Evolutionary conservation across 2,888 invertebrate species (phyloP), one percentile per base, ranked within the genome.

Genomic region (Andrena praecox): DNA sequence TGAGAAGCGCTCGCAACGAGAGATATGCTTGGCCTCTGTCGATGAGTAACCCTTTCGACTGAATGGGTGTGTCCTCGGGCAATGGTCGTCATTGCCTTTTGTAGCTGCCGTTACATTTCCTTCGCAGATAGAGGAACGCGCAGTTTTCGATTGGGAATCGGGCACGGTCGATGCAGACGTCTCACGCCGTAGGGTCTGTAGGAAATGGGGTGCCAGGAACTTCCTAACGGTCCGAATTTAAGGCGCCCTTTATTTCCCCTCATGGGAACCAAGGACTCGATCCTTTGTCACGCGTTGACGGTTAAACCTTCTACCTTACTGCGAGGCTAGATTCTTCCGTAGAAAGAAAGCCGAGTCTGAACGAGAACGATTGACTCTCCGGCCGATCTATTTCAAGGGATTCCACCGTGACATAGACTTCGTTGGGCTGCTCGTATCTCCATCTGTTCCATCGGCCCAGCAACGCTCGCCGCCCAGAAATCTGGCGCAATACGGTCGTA

Each of bases 21-120:
- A 79, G 62, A 73, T 5, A 48, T 27, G 42, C 70, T 76, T 71
- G 56, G 73, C 73, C 67, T 82, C 73, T 71, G 75, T 72, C 85
- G 85, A 86, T 86, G 85, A 86, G 80, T 86, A 86, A 86, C 83
- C 85, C 85, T 85, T 85, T 83, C 77, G 70, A 63, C 54, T 71
- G 54, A 68, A 67, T 83, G 83, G 83, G 82, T 80, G 85, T 86
- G 85, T 74, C 78, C 82, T 50, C 77, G 72, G 29, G 16, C 72
- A 72, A 68, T 69, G 72, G 73, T 85, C 74, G 71, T 77, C 79
- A 63, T 74, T 85, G 72, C 66, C 67, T 35, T 63, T 82, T 64
- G 60, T 66, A 72, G 56, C 62, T 42, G n/a, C 20, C 20, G 1
- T n/a, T 27, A 8, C 2, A 5, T 63, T 50, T 56, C 29, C 20